phyloP scores from a whole-genome alignment of 2,113 vertebrate species.

The Ochotona curzoniae region DNA sequence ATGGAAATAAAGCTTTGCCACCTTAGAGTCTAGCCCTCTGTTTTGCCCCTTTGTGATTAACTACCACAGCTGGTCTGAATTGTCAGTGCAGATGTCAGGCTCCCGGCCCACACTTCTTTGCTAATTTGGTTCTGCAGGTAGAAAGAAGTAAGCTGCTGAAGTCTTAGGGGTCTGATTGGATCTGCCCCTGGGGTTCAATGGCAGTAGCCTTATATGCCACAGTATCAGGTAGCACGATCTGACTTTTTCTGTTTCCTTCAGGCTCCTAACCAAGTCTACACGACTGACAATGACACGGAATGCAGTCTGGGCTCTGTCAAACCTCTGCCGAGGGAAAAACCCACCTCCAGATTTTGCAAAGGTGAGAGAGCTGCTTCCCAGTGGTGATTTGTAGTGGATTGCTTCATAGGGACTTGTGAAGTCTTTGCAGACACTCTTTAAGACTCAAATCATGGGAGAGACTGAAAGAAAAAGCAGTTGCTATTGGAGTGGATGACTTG shows the following conservation, averaged over 20 bases:
- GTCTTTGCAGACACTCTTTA: background rate
- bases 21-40: background rate
- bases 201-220: background rate
- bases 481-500: background rate
- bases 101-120: background rate
- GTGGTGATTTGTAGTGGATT: background rate
- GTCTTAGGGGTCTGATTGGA: background rate
- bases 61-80: background rate
- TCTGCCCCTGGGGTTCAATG: background rate
- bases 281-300: slow-evolving; percentile 99
- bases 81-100: background rate
- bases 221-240: slow-evolving; percentile 35
- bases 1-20: background rate
- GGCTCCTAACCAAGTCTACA: slow-evolving; percentile 97
- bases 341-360: slow-evolving; percentile 98
- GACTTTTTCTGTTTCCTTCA: slow-evolving; percentile 75
- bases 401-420: slow-evolving; percentile 28
- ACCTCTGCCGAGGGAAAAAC: slow-evolving; percentile 98
- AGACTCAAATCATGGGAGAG: background rate
- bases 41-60: slow-evolving; percentile 16
- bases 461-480: slow-evolving; percentile 29
- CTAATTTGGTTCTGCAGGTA: background rate
- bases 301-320: slow-evolving; percentile 98
- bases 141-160: background rate
- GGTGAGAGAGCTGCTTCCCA: slow-evolving; percentile 84